Evolutionary conservation across 1,140 invertebrate genomes (phyloP).

Genomic region (Eupristina koningsbergeri): DNA sequence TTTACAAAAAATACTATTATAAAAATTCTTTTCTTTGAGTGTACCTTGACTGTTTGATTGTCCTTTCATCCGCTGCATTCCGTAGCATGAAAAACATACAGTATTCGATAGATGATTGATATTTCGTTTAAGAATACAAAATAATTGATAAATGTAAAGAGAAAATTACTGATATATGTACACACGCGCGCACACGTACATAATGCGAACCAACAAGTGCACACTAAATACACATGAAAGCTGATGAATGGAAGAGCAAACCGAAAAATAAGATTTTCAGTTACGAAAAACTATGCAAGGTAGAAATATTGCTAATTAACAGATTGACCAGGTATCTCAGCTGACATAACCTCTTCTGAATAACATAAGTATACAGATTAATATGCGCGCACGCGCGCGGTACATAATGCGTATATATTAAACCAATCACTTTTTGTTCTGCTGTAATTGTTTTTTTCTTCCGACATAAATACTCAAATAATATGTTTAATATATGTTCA

Average conservation of each 20-base stretch:
- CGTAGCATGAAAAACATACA: constrained; percentile 73
- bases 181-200: not conserved
- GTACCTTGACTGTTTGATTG: constrained; percentile 80
- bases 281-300: not conserved
- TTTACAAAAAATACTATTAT: no score
- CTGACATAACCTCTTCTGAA: constrained; percentile 42
- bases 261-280: not conserved
- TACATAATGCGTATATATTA: not conserved
- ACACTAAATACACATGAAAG: not conserved
- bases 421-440: constrained; percentile 18
- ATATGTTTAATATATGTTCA: no score
- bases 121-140: constrained; percentile 49
- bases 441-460: not conserved
- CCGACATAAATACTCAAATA: no score
- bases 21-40: not conserved
- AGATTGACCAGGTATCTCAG: constrained; percentile 2
- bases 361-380: not conserved
- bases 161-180: not conserved
- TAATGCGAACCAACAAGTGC: no score
- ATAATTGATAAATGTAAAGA: not conserved
- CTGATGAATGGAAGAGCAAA: no score
- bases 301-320: not conserved
- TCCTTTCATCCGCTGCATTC: constrained; percentile 90
- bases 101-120: constrained; percentile 26
- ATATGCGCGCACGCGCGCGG: not conserved